These are phyloP conservation scores for Nymphalis io DNA, from an alignment of 1,140 invertebrate species.

Conservation along the genomic window DNA sequence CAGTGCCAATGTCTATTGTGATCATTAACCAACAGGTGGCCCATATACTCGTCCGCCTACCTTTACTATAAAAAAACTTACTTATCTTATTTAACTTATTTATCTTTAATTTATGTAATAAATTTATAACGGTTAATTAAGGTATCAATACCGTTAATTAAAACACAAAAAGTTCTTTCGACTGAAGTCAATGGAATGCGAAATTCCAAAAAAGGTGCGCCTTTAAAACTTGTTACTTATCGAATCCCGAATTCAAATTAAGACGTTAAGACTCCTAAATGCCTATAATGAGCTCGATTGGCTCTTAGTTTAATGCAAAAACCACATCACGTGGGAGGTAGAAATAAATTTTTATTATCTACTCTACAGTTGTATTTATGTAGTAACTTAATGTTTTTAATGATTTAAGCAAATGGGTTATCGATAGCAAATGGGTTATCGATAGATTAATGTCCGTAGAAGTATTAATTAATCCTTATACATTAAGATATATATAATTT, in stretches of 20 bases:
- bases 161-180: constrained; percentile 9
- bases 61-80: too few relatives aligned
- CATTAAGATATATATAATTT: too few relatives aligned
- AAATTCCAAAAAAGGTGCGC: constrained; percentile 8
- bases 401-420: too few relatives aligned
- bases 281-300: constrained; percentile 56
- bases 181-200: neutral
- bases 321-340: constrained; percentile 29
- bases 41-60: too few relatives aligned
- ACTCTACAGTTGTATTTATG: constrained; percentile 16
- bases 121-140: neutral
- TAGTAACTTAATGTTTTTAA: too few relatives aligned
- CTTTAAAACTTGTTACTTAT: constrained; percentile 49
- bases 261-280: constrained; percentile 59
- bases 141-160: constrained; percentile 2
- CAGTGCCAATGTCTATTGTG: too few relatives aligned
- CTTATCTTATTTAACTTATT: too few relatives aligned
- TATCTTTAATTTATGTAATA: neutral
- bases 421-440: too few relatives aligned
- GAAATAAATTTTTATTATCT: constrained; percentile 37
- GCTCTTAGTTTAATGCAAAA: constrained; percentile 57
- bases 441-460: too few relatives aligned
- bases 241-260: constrained; percentile 59
- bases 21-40: too few relatives aligned
- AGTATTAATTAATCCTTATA: too few relatives aligned